A percentile compares a stretch with the other conserved stretches of the same genome.
Conservation (phyloP, 2,888 invertebrate species). For the Meliscaeva auricollis region DNA sequence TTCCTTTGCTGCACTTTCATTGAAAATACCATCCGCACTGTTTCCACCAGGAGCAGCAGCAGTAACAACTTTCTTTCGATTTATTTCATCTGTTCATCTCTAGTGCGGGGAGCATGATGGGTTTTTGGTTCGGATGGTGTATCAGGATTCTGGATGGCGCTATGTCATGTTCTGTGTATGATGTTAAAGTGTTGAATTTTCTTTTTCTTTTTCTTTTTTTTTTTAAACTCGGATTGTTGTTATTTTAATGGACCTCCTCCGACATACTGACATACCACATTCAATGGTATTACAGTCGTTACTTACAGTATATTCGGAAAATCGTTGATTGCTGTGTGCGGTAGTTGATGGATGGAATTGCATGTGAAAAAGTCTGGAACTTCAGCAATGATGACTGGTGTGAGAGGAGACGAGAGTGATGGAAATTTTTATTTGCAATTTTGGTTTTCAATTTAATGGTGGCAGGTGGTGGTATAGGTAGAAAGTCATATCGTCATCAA, state of each 20-base stretch:
- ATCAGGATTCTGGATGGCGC: constrained; percentile 53
- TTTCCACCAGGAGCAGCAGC: background rate
- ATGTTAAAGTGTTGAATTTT: constrained; percentile 45
- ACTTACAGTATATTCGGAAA: constrained; percentile 40
- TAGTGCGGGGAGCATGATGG: constrained; percentile 8
- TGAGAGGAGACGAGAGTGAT: too few relatives aligned
- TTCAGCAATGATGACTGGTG: background rate
- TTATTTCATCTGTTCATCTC: constrained; percentile 67
- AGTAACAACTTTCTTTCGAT: constrained; percentile 68
- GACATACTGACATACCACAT: constrained; percentile 20
- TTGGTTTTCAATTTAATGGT: constrained; percentile 53
- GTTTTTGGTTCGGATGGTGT: background rate
- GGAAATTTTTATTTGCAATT: constrained; percentile 51
- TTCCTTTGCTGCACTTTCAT: constrained; percentile 14
- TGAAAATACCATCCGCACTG: background rate
- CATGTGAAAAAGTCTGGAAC: constrained; percentile 18
- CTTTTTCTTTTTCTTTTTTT: constrained; percentile 20
- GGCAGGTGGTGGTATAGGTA: background rate
- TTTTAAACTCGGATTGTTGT: constrained; percentile 25
- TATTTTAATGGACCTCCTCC: constrained; percentile 43
- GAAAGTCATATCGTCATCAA: constrained; percentile 10
- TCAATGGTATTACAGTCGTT: constrained; percentile 49
- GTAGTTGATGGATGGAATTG: constrained; percentile 18
- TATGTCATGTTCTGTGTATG: constrained; percentile 49
- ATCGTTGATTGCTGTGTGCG: constrained; percentile 40